Evolutionary conservation across 2,113 vertebrate genomes (phyloP).

Genomic region (Paralichthys olivaceus): DNA sequence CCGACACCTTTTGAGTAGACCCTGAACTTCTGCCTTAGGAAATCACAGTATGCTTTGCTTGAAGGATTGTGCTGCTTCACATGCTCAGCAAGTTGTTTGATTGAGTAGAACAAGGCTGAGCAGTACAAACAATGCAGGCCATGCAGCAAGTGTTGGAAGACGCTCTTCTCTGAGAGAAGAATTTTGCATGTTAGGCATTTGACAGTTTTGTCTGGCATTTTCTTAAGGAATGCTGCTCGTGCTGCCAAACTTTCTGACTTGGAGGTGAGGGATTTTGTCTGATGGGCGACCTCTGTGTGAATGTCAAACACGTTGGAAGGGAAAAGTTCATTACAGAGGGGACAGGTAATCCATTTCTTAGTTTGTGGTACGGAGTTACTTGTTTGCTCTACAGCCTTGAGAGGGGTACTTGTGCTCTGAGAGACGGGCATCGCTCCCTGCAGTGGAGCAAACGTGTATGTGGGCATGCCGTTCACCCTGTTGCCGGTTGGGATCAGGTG

Average conservation of each 20-base stretch:
- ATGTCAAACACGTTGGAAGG: slow-evolving; percentile 94
- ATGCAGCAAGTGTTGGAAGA: slow-evolving; percentile 92
- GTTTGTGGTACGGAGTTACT: slow-evolving; percentile 82
- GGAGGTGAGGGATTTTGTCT: slow-evolving; percentile 64
- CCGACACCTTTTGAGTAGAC: slow-evolving; percentile 86
- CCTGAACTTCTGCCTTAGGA: slow-evolving; percentile 89
- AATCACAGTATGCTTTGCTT: slow-evolving; percentile 87
- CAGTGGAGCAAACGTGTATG: slow-evolving; percentile 91
- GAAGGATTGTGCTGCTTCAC: slow-evolving; percentile 87
- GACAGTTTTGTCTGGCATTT: slow-evolving; percentile 91
- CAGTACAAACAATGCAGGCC: slow-evolving; percentile 94
- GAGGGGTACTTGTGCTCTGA: slow-evolving; percentile 76
- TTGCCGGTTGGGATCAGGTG: slow-evolving; percentile 95
- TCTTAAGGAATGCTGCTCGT: slow-evolving; percentile 88
- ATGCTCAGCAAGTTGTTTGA: slow-evolving; percentile 89
- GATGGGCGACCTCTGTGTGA: slow-evolving; percentile 92
- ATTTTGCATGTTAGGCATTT: slow-evolving; percentile 90
- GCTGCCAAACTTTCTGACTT: slow-evolving; percentile 86
- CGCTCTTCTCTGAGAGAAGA: slow-evolving; percentile 88
- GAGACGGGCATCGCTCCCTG: slow-evolving; percentile 87
- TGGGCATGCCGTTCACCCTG: slow-evolving; percentile 94
- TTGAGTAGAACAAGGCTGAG: slow-evolving; percentile 89
- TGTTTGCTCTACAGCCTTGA: slow-evolving; percentile 75
- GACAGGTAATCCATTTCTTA: slow-evolving; percentile 97
- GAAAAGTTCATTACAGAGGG: slow-evolving; percentile 94